Evolutionary conservation across 2,113 vertebrate genomes (phyloP).

Genomic region (Pelusios castaneus): DNA sequence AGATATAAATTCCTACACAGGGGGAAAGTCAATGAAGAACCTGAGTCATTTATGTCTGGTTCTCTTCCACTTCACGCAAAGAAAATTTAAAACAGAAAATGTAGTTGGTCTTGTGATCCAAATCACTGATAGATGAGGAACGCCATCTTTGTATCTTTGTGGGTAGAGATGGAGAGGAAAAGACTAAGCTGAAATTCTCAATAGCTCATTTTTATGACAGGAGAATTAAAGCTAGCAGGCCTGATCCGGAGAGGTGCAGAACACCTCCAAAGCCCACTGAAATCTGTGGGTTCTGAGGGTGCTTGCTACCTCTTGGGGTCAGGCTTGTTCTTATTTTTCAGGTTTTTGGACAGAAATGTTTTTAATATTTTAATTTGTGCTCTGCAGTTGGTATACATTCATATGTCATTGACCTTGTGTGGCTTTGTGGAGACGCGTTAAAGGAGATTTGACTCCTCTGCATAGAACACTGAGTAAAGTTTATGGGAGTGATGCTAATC

Average conservation of each 20-base stretch:
- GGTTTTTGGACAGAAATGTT: not conserved
- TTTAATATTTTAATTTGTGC: constrained; percentile 9
- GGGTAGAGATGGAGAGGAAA: not conserved
- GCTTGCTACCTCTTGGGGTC: not conserved
- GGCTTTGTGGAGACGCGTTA: not conserved
- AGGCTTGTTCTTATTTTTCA: not conserved
- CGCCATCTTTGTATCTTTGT: not conserved
- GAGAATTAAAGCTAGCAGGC: not conserved
- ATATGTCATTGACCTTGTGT: not conserved
- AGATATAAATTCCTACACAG: not conserved
- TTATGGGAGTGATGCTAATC: not conserved
- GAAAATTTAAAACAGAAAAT: not conserved
- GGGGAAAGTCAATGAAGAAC: constrained; percentile 29
- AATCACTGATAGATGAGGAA: not conserved
- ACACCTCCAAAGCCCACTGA: not conserved
- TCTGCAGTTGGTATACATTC: not conserved
- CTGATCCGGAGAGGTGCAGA: not conserved
- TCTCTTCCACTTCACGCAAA: not conserved
- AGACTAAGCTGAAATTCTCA: not conserved
- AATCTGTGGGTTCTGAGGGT: not conserved
- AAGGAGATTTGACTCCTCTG: not conserved
- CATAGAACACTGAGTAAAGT: not conserved
- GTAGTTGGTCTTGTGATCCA: not conserved
- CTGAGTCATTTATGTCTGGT: not conserved
- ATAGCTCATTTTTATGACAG: not conserved